Evolutionary conservation across 2,113 vertebrate genomes (phyloP).

Genomic region (Lethenteron camtschaticum): DNA sequence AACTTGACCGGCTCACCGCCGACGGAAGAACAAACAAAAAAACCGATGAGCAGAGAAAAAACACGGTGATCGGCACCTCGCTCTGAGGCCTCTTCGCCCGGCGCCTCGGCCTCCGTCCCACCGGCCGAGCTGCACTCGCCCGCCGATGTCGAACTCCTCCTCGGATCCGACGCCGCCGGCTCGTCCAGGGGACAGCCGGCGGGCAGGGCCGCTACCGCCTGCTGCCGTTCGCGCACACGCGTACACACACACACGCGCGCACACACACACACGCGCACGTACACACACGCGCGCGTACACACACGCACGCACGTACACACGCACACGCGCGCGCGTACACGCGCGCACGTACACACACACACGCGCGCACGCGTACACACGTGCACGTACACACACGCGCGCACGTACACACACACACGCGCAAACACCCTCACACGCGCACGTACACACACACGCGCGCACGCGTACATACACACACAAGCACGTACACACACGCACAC

Average conservation of each 20-base stretch:
- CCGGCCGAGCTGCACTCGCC: too few relatives aligned
- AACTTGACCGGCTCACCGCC: too few relatives aligned
- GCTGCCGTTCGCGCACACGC: not conserved
- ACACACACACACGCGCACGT: not conserved
- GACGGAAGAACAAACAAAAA: too few relatives aligned
- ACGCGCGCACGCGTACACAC: not conserved
- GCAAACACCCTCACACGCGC: not conserved
- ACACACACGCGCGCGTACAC: not conserved
- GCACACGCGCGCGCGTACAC: not conserved
- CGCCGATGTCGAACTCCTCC: too few relatives aligned
- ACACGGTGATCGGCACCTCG: too few relatives aligned
- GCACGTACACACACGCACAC: not conserved
- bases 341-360: not conserved
- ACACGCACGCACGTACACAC: not conserved
- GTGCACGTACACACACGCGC: not conserved
- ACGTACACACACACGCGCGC: not conserved
- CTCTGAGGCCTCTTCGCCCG: too few relatives aligned
- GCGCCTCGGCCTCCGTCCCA: too few relatives aligned
- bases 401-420: not conserved
- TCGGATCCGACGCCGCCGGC: too few relatives aligned
- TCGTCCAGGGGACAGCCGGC: too few relatives aligned
- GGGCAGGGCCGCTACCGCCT: not conserved
- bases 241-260: not conserved
- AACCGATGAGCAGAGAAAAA: too few relatives aligned
- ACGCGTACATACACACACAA: not conserved